phyloP scores from a whole-genome alignment of 2,888 invertebrate species.

The Diaperis boleti region DNA sequence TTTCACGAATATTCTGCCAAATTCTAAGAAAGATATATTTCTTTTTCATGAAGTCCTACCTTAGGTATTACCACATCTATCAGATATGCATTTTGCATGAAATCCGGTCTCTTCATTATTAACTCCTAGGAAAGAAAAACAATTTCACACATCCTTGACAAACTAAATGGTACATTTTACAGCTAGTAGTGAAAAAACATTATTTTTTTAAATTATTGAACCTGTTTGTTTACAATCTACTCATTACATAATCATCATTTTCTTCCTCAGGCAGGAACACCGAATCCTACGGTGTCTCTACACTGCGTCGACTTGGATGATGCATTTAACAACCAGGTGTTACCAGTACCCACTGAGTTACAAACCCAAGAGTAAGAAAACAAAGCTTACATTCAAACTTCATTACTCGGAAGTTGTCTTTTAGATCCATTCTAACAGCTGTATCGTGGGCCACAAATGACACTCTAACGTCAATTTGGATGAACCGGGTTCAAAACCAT shows the following conservation, averaged over 20 bases:
- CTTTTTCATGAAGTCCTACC: too few relatives aligned
- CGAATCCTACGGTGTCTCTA: slow-evolving; percentile 76
- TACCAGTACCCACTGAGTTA: slow-evolving; percentile 57
- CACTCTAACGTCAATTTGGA: slow-evolving; percentile 84
- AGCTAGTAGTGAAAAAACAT: too few relatives aligned
- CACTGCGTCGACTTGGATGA: slow-evolving; percentile 71
- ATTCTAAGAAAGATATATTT: too few relatives aligned
- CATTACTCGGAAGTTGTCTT: slow-evolving; percentile 40
- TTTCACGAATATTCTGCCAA: too few relatives aligned
- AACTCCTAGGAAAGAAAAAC: too few relatives aligned
- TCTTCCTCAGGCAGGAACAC: slow-evolving; percentile 73
- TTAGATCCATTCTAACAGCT: slow-evolving; percentile 72
- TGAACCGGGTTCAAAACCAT: slow-evolving; percentile 88
- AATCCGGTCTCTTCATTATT: too few relatives aligned
- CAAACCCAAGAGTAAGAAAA: slow-evolving; percentile 55
- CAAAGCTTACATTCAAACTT: not conserved
- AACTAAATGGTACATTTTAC: too few relatives aligned
- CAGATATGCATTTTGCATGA: too few relatives aligned
- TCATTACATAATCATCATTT: not conserved
- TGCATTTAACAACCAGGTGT: slow-evolving; percentile 54
- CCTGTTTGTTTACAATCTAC: not conserved
- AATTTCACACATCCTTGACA: too few relatives aligned
- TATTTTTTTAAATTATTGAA: too few relatives aligned
- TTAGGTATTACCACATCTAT: too few relatives aligned
- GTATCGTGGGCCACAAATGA: slow-evolving; percentile 83